Base-by-base conservation (phyloP, 2,888 invertebrate genomes). In the Prostheceraeus crozeri region DNA sequence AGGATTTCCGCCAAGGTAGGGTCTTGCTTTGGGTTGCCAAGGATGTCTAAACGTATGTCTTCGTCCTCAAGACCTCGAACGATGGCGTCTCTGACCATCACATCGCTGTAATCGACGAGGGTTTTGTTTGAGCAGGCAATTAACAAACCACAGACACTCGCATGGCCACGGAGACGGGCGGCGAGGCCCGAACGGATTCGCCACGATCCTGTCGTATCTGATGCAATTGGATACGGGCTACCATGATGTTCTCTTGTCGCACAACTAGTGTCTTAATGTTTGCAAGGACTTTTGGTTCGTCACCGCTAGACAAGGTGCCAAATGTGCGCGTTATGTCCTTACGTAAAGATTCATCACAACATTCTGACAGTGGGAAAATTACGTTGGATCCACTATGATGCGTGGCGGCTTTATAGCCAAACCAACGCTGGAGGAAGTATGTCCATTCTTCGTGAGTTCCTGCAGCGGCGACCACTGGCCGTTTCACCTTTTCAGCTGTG, bases 131-230 rank as follows among this genome's bases (percentile, higher is more conserved):
- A 14, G n/a, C 48, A 48, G 3, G 3, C 14, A 23, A 48, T 23
- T n/a, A 14, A 6, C 8, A 48, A 8, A 27, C 63, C 66, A 51
- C 67, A 67, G 1, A 66, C 52, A 11, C 53, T 25, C 2, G 68
- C 67, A 45, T 67, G 65, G 11, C 66, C 67, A 1, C 56, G 35
- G 1, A 68, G 40, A 4, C 65, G 23, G 16, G 67, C 66, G 21
- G 63, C 55, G 40, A 66, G 2, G 40, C 46, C 1, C 67, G 52
- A 0, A 66, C 51, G n/a, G 67, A 46, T 53, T 68, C 66, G 16
- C 62, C 64, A 16, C 57, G 55, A 27, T 60, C 64, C 27, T 62
- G 64, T 21, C 30, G 35, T 60, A 65, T 64, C 1, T 61, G 53
- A 35, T 57, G 56, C 1, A 64, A 31, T 3, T 30, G 28, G 10